Conservation (phyloP, 1,140 invertebrate genomes). For the Leguminivora glycinivorella region DNA sequence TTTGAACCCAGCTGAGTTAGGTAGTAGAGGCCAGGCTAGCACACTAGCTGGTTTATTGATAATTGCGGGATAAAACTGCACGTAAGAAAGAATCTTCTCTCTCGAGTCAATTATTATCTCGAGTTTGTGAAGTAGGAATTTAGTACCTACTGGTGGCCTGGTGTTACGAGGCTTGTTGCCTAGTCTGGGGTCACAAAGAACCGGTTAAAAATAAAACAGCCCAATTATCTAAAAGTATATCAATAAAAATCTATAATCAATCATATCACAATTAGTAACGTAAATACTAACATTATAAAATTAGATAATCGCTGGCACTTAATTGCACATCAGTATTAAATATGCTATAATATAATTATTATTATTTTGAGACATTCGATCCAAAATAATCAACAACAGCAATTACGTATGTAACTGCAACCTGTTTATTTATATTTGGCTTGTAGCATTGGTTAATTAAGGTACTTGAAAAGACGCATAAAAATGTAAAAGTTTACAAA, state of each 20-base stretch:
- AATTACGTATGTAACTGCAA: constrained; percentile 5
- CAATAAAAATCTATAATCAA: constrained; percentile 25
- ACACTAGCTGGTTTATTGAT: too few relatives aligned
- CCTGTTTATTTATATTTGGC: constrained; percentile 14
- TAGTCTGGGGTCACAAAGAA: background rate
- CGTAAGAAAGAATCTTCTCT: too few relatives aligned
- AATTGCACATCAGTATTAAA: constrained; percentile 22
- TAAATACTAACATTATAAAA: constrained; percentile 26
- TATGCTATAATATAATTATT: constrained; percentile 13
- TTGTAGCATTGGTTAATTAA: constrained; percentile 18
- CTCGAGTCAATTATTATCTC: too few relatives aligned
- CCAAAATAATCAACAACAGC: background rate
- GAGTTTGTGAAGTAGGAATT: too few relatives aligned
- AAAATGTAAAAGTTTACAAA: constrained; percentile 32
- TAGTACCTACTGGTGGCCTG: too few relatives aligned
- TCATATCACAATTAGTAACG: constrained; percentile 29
- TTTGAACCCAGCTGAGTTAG: too few relatives aligned
- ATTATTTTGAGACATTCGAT: constrained; percentile 1
- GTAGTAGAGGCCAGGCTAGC: too few relatives aligned
- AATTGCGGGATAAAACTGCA: too few relatives aligned
- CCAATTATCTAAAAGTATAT: constrained; percentile 15
- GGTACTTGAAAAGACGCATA: background rate
- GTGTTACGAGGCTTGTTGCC: too few relatives aligned
- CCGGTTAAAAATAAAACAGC: background rate
- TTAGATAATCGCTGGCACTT: constrained; percentile 22